Evolutionary conservation across 2,113 vertebrate species (phyloP), one percentile per base, ranked within the genome.

Genomic region (Vidua chalybeata): DNA sequence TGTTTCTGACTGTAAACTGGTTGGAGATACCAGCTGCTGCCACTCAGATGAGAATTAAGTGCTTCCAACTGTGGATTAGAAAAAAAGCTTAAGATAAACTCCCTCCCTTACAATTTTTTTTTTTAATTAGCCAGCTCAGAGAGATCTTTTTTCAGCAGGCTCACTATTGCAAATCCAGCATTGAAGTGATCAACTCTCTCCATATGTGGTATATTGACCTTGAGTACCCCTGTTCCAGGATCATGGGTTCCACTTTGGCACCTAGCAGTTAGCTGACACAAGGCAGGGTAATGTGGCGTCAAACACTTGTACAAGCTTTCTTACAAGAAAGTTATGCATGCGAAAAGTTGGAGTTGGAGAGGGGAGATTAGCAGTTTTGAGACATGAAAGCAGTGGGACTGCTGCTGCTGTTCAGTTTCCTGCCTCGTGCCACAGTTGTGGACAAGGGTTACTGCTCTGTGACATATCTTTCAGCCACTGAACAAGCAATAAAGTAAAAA

Each of bases 91-190:
- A 75, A 74, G 5, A 74, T 33, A 31, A 37, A 5, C 21, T 79
- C 21, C 73, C 45, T 49, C 31, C 23, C 9, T 55, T 28, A 37
- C 6, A 6, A 6, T 5, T 67, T 33, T 58, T 67, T 33, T 58
- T 37, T 56, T 67, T 71, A 28, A 62, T 62, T 63, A 75, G 9
- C 45, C 41, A 80, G 12, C 19, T 90, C 67, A 81, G 67, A 51
- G 3, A 68, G 8, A 6, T 14, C 3, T 48, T 69, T 49, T 55
- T 76, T 15, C 35, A 71, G n/a, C 15, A 26, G 15, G 10, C 7
- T 92, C 2, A 20, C 15, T 31, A 41, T 30, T 66, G 7, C 37
- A 74, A 80, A 69, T 49, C 18, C 13, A 62, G 17, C 0, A 0
- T 1, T 80, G 59, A 76, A 61, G 37, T 27, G 45, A 58, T 49